A percentile compares a stretch with the other conserved stretches of the same genome.
phyloP scores from a whole-genome alignment of 2,797 vertebrate genomes.

The Acestrorhynchus altus region DNA sequence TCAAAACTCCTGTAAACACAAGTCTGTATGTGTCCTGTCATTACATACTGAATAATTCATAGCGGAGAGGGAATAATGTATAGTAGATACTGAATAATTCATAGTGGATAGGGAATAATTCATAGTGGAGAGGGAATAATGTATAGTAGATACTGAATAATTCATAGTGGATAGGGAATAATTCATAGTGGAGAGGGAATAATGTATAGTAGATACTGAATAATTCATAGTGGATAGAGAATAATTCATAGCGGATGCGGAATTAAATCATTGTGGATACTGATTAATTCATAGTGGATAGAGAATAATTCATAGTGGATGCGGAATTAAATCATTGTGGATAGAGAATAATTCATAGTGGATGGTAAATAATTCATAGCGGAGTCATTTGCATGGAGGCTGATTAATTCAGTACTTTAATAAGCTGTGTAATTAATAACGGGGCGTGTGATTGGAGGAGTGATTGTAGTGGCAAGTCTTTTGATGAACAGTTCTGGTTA shows the following conservation, averaged over 20 bases:
- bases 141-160: background rate
- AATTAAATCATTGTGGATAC: background rate
- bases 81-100: background rate
- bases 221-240: background rate
- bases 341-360: background rate
- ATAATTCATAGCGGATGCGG: too few species aligned
- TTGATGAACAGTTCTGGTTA: too few species aligned
- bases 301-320: background rate
- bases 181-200: background rate
- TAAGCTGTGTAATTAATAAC: too few species aligned
- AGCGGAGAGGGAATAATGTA: background rate
- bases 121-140: background rate
- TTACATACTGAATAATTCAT: background rate
- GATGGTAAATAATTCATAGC: background rate
- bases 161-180: background rate
- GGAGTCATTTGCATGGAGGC: background rate
- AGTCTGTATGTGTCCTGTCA: background rate
- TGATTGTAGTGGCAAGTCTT: too few species aligned
- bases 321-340: background rate
- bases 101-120: background rate
- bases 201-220: background rate
- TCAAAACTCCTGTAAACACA: too few species aligned
- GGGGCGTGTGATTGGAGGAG: too few species aligned
- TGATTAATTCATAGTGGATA: background rate
- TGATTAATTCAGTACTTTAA: background rate